Percentiles rank a stretch among this genome's conserved stretches.
Conservation (phyloP, 2,888 invertebrate species). For the Agriopis aurantiaria region DNA sequence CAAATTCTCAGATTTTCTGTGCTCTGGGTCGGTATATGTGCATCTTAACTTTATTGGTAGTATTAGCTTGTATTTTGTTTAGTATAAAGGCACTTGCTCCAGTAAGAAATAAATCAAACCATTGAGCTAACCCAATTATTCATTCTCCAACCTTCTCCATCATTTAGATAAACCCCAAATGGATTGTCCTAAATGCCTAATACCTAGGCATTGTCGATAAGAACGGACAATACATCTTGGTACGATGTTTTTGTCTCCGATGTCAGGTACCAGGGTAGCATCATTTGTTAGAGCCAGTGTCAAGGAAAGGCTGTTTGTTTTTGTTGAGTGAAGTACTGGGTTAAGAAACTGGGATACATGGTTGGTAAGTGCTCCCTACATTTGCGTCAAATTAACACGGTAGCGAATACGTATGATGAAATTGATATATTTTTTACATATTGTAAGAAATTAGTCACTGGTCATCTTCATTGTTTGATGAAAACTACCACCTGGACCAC, state of each 20-base stretch:
- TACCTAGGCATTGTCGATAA: conserved; percentile 31
- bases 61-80: no score
- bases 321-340: background rate
- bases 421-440: no score
- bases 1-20: no score
- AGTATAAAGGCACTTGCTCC: no score
- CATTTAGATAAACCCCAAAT: conserved; percentile 25
- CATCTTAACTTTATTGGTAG: no score
- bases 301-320: conserved; percentile 15
- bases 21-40: no score
- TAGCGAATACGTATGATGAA: no score
- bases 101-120: no score
- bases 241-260: conserved; percentile 17
- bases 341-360: conserved; percentile 5
- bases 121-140: background rate
- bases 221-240: conserved; percentile 27
- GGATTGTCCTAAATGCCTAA: conserved; percentile 22
- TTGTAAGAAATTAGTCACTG: no score
- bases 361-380: background rate
- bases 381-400: no score
- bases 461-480: no score
- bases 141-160: conserved; percentile 5
- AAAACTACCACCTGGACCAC: no score
- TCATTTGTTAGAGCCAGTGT: conserved; percentile 24
- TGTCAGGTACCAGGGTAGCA: conserved; percentile 20